A percentile compares a stretch with the other conserved stretches of the same genome.
Conservation (phyloP, 2,888 invertebrate genomes). For the Dione juno region DNA sequence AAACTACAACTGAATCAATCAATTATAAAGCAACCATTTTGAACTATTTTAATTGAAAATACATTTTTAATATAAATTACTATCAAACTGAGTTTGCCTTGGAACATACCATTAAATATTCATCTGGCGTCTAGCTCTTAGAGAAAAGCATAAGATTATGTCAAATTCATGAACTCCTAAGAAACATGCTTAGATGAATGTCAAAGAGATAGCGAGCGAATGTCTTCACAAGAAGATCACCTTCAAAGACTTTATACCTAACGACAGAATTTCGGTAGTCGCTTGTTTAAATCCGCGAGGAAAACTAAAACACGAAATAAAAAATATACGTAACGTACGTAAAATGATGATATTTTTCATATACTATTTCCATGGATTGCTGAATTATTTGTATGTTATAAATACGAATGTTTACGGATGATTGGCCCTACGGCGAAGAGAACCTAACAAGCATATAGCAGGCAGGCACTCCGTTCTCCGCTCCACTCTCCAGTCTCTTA, state of each 20-base stretch:
- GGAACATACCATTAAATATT: conserved; percentile 45
- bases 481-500: too few species aligned
- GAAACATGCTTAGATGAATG: conserved; percentile 45
- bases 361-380: neutral
- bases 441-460: too few species aligned
- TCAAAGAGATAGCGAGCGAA: conserved; percentile 45
- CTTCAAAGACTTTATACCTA: conserved; percentile 40
- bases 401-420: too few species aligned
- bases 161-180: conserved; percentile 44
- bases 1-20: too few species aligned
- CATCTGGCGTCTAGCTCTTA: conserved; percentile 41
- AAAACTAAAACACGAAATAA: conserved; percentile 14
- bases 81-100: conserved; percentile 14
- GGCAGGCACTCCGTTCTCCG: too few species aligned
- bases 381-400: neutral
- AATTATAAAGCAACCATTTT: neutral
- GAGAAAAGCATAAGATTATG: conserved; percentile 43
- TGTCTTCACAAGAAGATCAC: conserved; percentile 44
- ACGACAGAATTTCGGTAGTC: conserved; percentile 38
- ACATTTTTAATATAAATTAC: neutral
- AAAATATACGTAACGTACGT: neutral
- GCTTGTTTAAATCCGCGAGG: conserved; percentile 30
- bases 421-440: too few species aligned
- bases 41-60: conserved; percentile 2
- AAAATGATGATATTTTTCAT: neutral